phyloP scores from a whole-genome alignment of 1,140 invertebrate genomes.

The Drosophila parvula region DNA sequence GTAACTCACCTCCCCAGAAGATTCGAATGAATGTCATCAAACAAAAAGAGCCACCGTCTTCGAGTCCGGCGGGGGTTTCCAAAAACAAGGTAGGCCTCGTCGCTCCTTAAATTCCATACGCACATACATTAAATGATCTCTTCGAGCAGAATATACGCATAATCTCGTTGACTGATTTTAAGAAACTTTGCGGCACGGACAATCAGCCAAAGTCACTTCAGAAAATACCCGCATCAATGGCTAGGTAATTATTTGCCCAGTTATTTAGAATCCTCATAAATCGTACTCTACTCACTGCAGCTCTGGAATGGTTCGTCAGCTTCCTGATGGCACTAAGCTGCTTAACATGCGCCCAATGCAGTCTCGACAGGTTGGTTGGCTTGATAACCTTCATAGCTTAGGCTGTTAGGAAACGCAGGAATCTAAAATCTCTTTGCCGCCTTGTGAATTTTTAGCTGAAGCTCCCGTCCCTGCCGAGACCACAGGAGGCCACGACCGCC shows the following conservation, averaged over 20 bases:
- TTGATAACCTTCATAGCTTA: background rate
- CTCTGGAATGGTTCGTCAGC: conserved; percentile 70
- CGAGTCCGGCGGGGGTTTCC: conserved; percentile 42
- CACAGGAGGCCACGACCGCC: conserved; percentile 9
- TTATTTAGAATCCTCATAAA: background rate
- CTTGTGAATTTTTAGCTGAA: conserved; percentile 44
- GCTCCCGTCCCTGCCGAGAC: conserved; percentile 40
- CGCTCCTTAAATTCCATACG: too few relatives aligned
- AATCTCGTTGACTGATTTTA: conserved; percentile 80
- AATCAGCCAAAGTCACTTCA: conserved; percentile 68
- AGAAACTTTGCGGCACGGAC: conserved; percentile 70
- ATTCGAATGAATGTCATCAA: conserved; percentile 74
- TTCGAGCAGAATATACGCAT: conserved; percentile 74
- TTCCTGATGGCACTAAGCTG: conserved; percentile 69
- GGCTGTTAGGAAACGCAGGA: too few relatives aligned
- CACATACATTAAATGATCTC: background rate
- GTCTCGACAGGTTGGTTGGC: conserved; percentile 58
- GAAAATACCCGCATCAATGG: conserved; percentile 71
- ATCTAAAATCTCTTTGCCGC: background rate
- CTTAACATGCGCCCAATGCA: conserved; percentile 71
- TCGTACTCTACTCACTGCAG: conserved; percentile 3
- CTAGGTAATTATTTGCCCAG: conserved; percentile 45
- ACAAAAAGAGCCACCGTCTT: conserved; percentile 49
- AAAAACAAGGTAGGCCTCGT: conserved; percentile 63
- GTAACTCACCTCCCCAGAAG: conserved; percentile 58